Evolutionary conservation across 1,140 invertebrate genomes (phyloP).

Genomic region (Lepidotrigona ventralis): DNA sequence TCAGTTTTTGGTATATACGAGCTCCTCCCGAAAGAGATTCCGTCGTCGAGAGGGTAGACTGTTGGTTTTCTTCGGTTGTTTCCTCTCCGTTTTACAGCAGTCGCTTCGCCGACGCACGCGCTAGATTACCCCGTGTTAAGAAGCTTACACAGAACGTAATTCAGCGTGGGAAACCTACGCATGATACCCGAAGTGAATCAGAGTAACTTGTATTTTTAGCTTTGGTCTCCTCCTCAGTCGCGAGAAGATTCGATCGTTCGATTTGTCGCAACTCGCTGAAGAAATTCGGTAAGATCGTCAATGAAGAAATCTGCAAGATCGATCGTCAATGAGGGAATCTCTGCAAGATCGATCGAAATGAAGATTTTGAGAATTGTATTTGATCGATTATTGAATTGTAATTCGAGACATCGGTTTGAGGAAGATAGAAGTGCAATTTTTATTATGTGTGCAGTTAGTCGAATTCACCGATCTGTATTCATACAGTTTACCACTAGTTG

Average conservation of each 20-base stretch:
- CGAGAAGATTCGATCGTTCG: too few species aligned
- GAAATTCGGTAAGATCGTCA: too few species aligned
- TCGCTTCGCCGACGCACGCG: not conserved
- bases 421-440: not conserved
- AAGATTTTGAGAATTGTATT: too few species aligned
- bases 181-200: too few species aligned
- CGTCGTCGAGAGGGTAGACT: not conserved
- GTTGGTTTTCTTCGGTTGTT: not conserved
- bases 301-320: too few species aligned
- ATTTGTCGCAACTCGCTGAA: too few species aligned
- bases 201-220: too few species aligned
- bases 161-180: not conserved
- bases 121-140: not conserved
- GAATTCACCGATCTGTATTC: not conserved
- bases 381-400: too few species aligned
- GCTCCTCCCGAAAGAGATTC: slow-evolving; percentile 22
- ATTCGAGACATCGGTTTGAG: not conserved
- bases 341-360: too few species aligned
- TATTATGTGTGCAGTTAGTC: not conserved
- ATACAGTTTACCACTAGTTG: not conserved
- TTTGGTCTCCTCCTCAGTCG: too few species aligned
- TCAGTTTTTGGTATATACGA: slow-evolving; percentile 48
- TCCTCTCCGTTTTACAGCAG: not conserved
- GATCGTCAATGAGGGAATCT: too few species aligned
- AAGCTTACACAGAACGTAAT: not conserved